phyloP scores from a whole-genome alignment of 2,797 vertebrate species.

The Eutrigla gurnardus region DNA sequence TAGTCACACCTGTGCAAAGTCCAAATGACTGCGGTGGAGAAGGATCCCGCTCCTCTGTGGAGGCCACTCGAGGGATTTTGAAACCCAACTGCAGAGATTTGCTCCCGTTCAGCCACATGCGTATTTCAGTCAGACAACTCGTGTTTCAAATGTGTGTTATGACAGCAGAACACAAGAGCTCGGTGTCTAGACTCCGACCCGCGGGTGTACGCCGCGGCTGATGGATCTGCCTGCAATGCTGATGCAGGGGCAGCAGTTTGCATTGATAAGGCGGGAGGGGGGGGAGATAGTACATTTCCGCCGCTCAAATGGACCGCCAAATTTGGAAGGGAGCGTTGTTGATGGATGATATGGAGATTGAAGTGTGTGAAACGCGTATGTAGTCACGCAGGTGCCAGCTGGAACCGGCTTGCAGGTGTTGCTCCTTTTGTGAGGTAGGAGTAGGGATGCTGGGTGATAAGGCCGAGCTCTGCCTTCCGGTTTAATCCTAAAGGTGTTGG shows the following conservation, averaged over 20 bases:
- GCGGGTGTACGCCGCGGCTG: too few relatives aligned
- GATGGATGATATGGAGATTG: background rate
- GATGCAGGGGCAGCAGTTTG: background rate
- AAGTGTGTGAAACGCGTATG: background rate
- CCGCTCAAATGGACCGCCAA: too few relatives aligned
- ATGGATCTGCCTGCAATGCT: too few relatives aligned
- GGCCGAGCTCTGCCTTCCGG: background rate
- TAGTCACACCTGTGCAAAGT: slow-evolving; percentile 2
- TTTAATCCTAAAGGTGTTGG: slow-evolving; percentile 13
- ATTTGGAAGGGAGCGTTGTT: background rate
- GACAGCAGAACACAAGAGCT: too few relatives aligned
- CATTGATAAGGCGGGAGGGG: background rate
- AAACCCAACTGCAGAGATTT: too few relatives aligned
- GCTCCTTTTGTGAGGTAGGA: background rate
- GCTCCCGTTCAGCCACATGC: too few relatives aligned
- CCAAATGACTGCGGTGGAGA: slow-evolving; percentile 11
- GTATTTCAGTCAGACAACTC: too few relatives aligned
- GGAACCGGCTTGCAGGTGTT: background rate
- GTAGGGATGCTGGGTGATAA: slow-evolving; percentile 5
- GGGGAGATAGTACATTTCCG: background rate
- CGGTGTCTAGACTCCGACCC: too few relatives aligned
- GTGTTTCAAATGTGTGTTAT: too few relatives aligned
- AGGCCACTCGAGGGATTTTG: too few relatives aligned
- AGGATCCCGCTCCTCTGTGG: too few relatives aligned
- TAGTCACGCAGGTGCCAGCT: background rate